Percentiles rank a stretch among this genome's conserved stretches.
Conservation (phyloP, 1,140 invertebrate genomes). For the Diachasma alloeum region DNA sequence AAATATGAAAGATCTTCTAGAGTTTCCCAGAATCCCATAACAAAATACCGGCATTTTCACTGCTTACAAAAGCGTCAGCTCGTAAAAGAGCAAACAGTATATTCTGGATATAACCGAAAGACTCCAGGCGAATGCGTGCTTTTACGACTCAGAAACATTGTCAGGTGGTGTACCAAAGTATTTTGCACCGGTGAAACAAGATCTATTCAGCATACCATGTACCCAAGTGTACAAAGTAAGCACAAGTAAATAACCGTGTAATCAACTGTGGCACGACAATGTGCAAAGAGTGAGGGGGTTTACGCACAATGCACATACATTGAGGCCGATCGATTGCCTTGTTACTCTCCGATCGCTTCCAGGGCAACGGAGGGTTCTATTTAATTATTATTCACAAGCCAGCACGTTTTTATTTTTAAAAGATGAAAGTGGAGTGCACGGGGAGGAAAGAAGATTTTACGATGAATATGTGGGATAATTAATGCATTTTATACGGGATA, state of each 20-base stretch:
- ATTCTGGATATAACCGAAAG: background rate
- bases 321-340: constrained; percentile 9
- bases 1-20: background rate
- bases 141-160: background rate
- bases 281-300: background rate
- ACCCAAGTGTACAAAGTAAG: constrained; percentile 1
- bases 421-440: background rate
- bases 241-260: constrained; percentile 8
- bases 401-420: background rate
- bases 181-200: background rate
- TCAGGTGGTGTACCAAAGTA: background rate
- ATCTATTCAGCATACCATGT: background rate
- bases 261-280: background rate
- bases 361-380: constrained; percentile 5
- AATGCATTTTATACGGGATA: background rate
- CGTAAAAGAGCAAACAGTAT: background rate
- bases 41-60: too few species aligned
- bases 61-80: background rate
- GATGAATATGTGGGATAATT: background rate
- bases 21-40: too few species aligned
- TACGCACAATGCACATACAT: background rate
- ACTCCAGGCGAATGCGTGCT: background rate
- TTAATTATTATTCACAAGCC: constrained; percentile 10
- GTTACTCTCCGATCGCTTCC: background rate
- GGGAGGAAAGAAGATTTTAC: background rate